Percentiles rank a stretch among this genome's conserved stretches.
These are phyloP conservation scores for Tachyglossus aculeatus DNA, from an alignment of 2,797 vertebrate genomes.

Conservation along the genomic window DNA sequence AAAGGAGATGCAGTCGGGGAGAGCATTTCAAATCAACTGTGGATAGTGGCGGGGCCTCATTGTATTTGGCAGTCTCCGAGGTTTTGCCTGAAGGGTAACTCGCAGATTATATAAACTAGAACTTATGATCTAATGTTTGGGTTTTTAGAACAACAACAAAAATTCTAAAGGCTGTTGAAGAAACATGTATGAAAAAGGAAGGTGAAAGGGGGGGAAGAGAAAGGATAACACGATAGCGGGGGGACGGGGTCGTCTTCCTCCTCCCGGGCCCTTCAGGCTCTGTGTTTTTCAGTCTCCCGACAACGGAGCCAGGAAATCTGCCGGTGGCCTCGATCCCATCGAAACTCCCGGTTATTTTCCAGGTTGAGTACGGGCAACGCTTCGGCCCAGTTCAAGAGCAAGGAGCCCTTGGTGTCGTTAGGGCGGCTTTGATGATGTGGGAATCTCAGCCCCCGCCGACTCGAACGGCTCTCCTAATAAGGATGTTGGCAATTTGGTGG, in stretches of 20 bases:
- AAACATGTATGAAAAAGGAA: constrained; percentile 28
- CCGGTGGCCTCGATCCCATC: no score
- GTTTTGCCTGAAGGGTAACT: constrained; percentile 70
- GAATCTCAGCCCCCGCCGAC: no score
- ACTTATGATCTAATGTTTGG: constrained; percentile 68
- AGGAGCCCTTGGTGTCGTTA: no score
- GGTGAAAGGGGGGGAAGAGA: constrained; percentile 34
- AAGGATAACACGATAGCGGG: constrained; percentile 54
- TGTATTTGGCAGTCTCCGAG: constrained; percentile 69
- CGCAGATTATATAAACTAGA: constrained; percentile 72
- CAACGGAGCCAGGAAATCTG: no score
- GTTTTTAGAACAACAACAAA: constrained; percentile 66
- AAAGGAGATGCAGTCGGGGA: constrained; percentile 65
- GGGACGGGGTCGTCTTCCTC: no score
- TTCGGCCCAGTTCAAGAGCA: no score
- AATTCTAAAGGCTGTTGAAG: constrained; percentile 48
- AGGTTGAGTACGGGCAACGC: no score
- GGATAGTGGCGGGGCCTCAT: constrained; percentile 61
- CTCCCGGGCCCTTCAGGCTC: no score
- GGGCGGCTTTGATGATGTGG: no score
- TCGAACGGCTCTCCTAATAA: no score
- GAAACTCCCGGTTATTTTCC: no score
- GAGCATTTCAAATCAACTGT: constrained; percentile 70
- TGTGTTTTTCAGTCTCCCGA: no score
- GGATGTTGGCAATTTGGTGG: constrained; percentile 68